Base-by-base conservation (phyloP, 2,113 vertebrate species). In the Cnemophilus loriae region DNA sequence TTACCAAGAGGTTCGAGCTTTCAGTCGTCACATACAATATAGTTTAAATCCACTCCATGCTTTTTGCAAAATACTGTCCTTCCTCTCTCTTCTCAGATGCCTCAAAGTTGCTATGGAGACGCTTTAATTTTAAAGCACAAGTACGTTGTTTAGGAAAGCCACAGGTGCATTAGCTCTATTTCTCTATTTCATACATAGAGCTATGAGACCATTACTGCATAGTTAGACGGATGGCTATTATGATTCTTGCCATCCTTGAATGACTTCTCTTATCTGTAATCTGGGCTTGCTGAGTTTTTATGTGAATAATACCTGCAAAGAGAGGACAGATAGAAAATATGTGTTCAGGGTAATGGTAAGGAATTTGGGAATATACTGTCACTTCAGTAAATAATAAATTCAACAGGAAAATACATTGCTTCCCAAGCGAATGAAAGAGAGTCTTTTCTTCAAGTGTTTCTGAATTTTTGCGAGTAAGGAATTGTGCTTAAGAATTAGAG, bases 61-160 rank as follows among this genome's bases (percentile, higher is more conserved):
- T 73, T 96, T 77, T 68, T 84, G 60, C 37, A 75, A 80, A 88
- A 57, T 56, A 20, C 9, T 67, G 21, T 68, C 21, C 22, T 94
- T 22, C n/a, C 80, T 64, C 42, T 78, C 28, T 47, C 15, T 71
- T 82, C 67, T 75, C 53, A 37, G 20, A 53, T 83, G 32, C 33
- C 13, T 84, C 47, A 22, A 42, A 74, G 86, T 93, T 92, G 61
- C 94, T 81, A 89, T 89, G 87, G 91, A 82, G 49, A 94, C 12
- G 10, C 13, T 86, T 83, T 53, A 53, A 83, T 84, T 88, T 92
- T 81, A 89, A 89, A 95, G 76, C 52, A 81, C 39, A 86, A 95
- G 33, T 52, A 41, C 6, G 2, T 67, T 74, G 42, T 86, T 93
- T 91, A 75, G 74, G 32, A 87, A 94, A 94, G 41, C 19, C 63